These are phyloP conservation scores for Trichacis sp. DNA, from an alignment of 2,888 invertebrate species.

Conservation along the genomic window DNA sequence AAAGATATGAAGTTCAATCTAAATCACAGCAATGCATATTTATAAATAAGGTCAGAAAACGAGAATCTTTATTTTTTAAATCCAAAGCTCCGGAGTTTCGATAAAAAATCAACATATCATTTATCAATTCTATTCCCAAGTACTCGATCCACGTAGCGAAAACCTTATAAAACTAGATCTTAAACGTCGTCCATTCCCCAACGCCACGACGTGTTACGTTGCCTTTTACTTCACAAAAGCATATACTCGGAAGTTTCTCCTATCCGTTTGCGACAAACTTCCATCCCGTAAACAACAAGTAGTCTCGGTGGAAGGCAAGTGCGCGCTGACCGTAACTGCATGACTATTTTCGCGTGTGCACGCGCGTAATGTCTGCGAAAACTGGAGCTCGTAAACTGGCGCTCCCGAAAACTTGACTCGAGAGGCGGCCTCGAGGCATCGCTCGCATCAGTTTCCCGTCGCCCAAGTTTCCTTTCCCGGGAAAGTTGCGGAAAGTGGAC, in stretches of 20 bases:
- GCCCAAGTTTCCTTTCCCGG: conserved; percentile 39
- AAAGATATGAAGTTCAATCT: too few relatives aligned
- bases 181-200: not conserved
- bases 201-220: conserved; percentile 20
- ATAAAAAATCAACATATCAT: too few relatives aligned
- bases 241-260: conserved; percentile 59
- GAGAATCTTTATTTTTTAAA: too few relatives aligned
- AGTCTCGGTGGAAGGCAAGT: conserved; percentile 51
- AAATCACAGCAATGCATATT: too few relatives aligned
- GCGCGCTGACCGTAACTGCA: conserved; percentile 41
- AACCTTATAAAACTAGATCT: too few relatives aligned
- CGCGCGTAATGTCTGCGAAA: conserved; percentile 51
- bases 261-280: conserved; percentile 60
- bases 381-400: conserved; percentile 56
- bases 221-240: conserved; percentile 57
- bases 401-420: conserved; percentile 41
- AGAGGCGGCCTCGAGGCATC: conserved; percentile 37
- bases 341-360: conserved; percentile 42
- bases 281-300: conserved; percentile 61
- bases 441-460: conserved; percentile 34
- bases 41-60: too few relatives aligned
- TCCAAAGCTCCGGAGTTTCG: too few relatives aligned
- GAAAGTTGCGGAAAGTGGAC: conserved; percentile 42
- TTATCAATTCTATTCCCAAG: too few relatives aligned
- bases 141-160: too few relatives aligned